Evolutionary conservation across 2,797 vertebrate species (phyloP), one percentile per base, ranked within the genome.

Genomic region (Ataeniobius toweri): DNA sequence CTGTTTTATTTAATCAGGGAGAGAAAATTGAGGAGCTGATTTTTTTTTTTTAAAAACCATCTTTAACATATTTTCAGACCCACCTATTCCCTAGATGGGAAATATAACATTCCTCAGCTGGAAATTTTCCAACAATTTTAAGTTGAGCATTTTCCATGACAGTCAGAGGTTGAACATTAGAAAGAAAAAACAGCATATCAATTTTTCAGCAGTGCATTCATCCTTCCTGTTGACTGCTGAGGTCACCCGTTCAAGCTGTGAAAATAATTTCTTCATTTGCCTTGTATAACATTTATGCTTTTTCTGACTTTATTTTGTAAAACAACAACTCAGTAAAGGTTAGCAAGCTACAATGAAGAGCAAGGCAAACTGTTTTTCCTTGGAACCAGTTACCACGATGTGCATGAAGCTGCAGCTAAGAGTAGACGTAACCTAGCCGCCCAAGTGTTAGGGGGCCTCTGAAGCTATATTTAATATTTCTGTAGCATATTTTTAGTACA

Each of bases 401-500:
- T 8, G 31, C 36, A 55, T 41, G 24, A 55, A 24, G 53, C 39
- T 24, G 24, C 55, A 26, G n/a, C 22, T 56, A n/a, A 36, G 51
- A 58, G 71, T 39, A n/a, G n/a, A 46, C 67, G 26, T 12, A 69
- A 46, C 67, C 67, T 24, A 73, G 31, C 28, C 56, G 22, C 22
- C 71, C 2, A n/a, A 58, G 53, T 39, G 36, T 58, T 55, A 58
- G 6, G 24, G n/a, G 71, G 71, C 3, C 53, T 53, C 53, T n/a
- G 50, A 58, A 73, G 71, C 39, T 39, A 58, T 73, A 41, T 73
- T 56, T n/a, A 26, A 58, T 58, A 58, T 44, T 26, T 44, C 36
- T 56, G 53, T 36, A 39, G 22, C 14, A 58, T 58, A 56, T 73
- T 73, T 73, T 56, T 58, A 26, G 71, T 39, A 73, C 53, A 44